A percentile compares a stretch with the other conserved stretches of the same genome.
These are phyloP conservation scores for Priocnemis perturbator DNA, from an alignment of 2,888 invertebrate genomes.

Conservation along the genomic window DNA sequence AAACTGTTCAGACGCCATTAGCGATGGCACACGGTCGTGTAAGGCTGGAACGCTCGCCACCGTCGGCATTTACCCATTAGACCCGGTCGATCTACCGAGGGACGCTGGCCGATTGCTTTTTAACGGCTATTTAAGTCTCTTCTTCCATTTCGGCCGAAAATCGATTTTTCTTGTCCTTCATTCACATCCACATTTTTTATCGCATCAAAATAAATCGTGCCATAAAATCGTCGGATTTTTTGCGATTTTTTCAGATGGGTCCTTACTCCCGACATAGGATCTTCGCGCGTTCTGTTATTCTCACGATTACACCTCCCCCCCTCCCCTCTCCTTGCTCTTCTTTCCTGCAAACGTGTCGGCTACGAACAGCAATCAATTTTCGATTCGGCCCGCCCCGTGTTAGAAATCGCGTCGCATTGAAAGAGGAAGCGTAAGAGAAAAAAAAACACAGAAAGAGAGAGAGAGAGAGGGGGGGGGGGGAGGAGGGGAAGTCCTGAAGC, in stretches of 20 bases:
- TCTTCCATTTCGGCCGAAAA: too few species aligned
- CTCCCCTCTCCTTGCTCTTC: not conserved
- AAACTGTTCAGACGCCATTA: slow-evolving; percentile 22
- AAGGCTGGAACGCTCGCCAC: too few species aligned
- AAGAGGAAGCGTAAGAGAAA: not conserved
- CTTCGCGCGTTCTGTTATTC: not conserved
- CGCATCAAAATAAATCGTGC: too few species aligned
- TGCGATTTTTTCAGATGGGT: too few species aligned
- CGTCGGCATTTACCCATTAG: not conserved
- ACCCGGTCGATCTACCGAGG: not conserved
- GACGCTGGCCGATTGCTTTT: too few species aligned
- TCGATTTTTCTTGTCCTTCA: too few species aligned
- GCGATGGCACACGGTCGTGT: not conserved
- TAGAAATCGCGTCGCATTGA: not conserved
- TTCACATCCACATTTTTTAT: too few species aligned
- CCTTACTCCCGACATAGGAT: not conserved
- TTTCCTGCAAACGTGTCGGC: too few species aligned
- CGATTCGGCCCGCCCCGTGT: slow-evolving; percentile 25
- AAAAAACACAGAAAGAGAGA: slow-evolving; percentile 4
- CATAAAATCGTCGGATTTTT: too few species aligned
- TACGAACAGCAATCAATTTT: slow-evolving; percentile 31
- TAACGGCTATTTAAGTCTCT: too few species aligned
- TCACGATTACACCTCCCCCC: too few species aligned
- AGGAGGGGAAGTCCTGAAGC: not conserved
- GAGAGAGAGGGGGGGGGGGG: not conserved